Evolutionary conservation across 2,113 vertebrate species (phyloP).

Genomic region (Brachirus orientalis): DNA sequence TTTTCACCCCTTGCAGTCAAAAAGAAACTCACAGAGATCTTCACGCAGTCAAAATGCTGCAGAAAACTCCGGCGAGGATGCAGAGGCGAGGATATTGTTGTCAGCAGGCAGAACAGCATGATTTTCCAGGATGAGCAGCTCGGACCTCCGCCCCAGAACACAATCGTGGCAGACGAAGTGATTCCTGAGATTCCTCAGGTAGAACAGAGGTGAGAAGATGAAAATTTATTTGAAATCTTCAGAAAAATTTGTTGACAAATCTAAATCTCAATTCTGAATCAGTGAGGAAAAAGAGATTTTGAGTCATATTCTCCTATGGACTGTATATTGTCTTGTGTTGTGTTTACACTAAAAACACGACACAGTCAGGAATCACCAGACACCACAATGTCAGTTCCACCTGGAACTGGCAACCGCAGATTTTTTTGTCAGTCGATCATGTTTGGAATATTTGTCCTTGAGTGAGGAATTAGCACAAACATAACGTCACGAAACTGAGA

Average conservation of each 20-base stretch:
- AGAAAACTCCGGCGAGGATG: conserved; percentile 24
- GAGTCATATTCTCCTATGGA: no score
- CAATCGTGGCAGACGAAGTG: not conserved
- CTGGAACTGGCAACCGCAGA: no score
- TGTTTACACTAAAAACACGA: no score
- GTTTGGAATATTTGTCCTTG: not conserved
- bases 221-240: no score
- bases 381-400: no score
- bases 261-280: no score
- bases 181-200: not conserved
- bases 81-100: not conserved
- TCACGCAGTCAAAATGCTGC: conserved; percentile 34
- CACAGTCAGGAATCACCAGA: no score
- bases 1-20: conserved; percentile 26
- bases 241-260: no score
- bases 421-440: not conserved
- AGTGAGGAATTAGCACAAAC: no score
- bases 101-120: not conserved
- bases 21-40: not conserved
- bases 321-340: no score
- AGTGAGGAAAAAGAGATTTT: no score
- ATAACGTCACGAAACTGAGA: no score
- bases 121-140: not conserved
- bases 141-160: conserved; percentile 5
- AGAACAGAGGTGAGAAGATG: conserved; percentile 3